Evolutionary conservation across 2,113 vertebrate species (phyloP), one percentile per base, ranked within the genome.

Genomic region (Hemicordylus capensis): DNA sequence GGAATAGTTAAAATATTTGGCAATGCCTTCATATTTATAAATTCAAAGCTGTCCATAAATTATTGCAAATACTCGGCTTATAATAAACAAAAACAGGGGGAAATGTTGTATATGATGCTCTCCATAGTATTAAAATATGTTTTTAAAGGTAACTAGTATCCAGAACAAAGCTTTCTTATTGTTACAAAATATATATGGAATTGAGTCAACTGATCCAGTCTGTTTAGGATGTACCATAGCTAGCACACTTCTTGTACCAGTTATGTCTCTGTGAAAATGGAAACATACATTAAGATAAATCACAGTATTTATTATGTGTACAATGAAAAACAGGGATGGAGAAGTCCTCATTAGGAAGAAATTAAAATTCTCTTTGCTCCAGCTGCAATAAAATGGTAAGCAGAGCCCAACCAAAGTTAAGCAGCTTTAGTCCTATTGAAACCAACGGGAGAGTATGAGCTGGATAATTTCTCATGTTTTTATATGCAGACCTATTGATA

Each of bases 1-100:
- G 90, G 93, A 85, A 87, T 93, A 95, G 94, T 95, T 96, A 96
- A 96, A 96, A 96, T 95, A 95, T 96, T 97, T 97, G 96, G 94
- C 96, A 95, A 84, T 92, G 66, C 75, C 73, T 91, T 93, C 83
- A 91, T 96, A 95, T 96, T 96, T 96, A 95, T 95, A 95, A 96
- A 95, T 96, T 94, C 86, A 95, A 96, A 94, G 93, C 93, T 93
- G 89, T 89, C 95, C 88, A 94, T 95, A 95, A 96, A 96, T 96
- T 95, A 96, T 94, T 95, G 88, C 89, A 93, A 94, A 96, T 95
- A 94, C 81, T 93, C 83, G 89, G 87, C 88, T 93, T 96, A 94
- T 92, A 94, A 93, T 83, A 95, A 96, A 95, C 84, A 94, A 94
- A 96, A 93, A 92, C 85, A 91, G 89, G 81, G 89, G 44, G 46